phyloP scores from a whole-genome alignment of 2,888 invertebrate genomes.

The Serrognathus titanus region DNA sequence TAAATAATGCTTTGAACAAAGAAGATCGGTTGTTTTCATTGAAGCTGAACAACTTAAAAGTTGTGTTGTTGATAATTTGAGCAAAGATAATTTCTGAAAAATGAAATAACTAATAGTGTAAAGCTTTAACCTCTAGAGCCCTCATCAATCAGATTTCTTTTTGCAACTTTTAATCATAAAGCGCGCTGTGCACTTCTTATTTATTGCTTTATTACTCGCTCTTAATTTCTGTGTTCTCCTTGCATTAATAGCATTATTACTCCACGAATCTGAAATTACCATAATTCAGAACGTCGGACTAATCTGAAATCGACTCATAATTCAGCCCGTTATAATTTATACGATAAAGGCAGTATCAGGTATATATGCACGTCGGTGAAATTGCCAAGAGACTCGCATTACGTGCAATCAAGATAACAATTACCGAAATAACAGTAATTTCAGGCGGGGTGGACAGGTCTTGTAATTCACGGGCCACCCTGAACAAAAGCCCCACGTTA shows the following conservation, averaged over 20 bases:
- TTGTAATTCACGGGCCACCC: slow-evolving; percentile 20
- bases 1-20: too few relatives aligned
- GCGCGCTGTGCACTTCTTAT: too few relatives aligned
- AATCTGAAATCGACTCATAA: slow-evolving; percentile 1
- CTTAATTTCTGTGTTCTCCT: too few relatives aligned
- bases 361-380: neutral
- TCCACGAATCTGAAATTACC: neutral
- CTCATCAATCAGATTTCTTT: too few relatives aligned
- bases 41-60: too few relatives aligned
- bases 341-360: neutral
- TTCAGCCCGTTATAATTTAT: neutral
- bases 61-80: too few relatives aligned
- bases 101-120: too few relatives aligned
- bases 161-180: too few relatives aligned
- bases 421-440: slow-evolving; percentile 2
- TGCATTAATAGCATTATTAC: neutral
- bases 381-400: neutral
- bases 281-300: neutral
- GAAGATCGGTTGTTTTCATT: too few relatives aligned
- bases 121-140: too few relatives aligned
- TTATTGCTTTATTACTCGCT: too few relatives aligned
- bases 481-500: slow-evolving; percentile 21
- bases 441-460: neutral
- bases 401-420: neutral
- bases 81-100: too few relatives aligned